These are phyloP conservation scores for Folsomia manolachei DNA, from an alignment of 2,888 invertebrate genomes.

Conservation along the genomic window DNA sequence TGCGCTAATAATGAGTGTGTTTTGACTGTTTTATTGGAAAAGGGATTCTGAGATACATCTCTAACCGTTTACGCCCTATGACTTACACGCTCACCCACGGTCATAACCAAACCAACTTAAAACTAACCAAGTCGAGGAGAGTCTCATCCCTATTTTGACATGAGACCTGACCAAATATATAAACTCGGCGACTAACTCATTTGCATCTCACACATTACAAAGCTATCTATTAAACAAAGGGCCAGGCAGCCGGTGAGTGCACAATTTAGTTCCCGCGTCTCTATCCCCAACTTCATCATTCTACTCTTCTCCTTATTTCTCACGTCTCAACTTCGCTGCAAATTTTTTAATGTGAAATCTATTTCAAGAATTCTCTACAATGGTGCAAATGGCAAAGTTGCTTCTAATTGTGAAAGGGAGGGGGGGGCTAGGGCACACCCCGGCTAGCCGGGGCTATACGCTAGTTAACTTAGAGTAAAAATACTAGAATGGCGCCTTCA, in stretches of 20 bases:
- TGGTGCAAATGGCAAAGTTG: too few relatives aligned
- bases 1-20: conserved; percentile 18
- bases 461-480: too few relatives aligned
- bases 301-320: neutral
- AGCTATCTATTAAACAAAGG: too few relatives aligned
- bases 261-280: neutral
- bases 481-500: too few relatives aligned
- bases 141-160: neutral
- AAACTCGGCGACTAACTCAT: neutral
- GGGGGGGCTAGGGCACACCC: too few relatives aligned
- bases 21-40: conserved; percentile 18
- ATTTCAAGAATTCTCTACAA: too few relatives aligned
- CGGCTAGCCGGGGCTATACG: too few relatives aligned
- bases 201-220: neutral
- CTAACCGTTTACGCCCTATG: neutral
- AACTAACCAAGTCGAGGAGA: too few relatives aligned
- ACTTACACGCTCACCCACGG: neutral
- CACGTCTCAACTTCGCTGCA: neutral
- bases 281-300: too few relatives aligned
- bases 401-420: too few relatives aligned
- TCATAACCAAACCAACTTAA: too few relatives aligned
- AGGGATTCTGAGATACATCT: neutral
- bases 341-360: neutral
- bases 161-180: neutral
- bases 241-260: too few relatives aligned